These are phyloP conservation scores for Ailurus styani DNA, from an alignment of 2,113 vertebrate species.

Conservation along the genomic window DNA sequence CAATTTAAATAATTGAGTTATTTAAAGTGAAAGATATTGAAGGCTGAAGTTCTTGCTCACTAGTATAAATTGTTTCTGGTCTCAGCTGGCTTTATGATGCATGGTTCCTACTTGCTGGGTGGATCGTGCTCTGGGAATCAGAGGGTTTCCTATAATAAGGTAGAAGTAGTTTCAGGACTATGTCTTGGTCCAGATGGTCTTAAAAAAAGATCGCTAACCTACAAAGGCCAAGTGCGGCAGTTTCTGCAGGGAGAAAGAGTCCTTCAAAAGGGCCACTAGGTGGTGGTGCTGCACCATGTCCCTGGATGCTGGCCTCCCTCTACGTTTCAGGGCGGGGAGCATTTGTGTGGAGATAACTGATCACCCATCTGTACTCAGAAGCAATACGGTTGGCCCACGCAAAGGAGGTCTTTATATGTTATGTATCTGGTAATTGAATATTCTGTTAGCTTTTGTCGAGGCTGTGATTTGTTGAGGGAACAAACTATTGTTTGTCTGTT, in stretches of 20 bases:
- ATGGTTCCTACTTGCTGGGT: neutral
- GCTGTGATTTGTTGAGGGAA: neutral
- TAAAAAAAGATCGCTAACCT: neutral
- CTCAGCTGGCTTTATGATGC: neutral
- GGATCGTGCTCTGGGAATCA: neutral
- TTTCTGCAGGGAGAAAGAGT: neutral
- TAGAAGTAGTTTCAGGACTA: neutral
- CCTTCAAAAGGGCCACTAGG: neutral
- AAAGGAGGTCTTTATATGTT: neutral
- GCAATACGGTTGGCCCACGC: neutral
- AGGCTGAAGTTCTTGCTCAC: neutral
- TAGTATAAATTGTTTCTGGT: neutral
- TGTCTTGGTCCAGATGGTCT: neutral
- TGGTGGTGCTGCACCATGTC: neutral
- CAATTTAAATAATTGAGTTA: neutral
- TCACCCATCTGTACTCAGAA: neutral
- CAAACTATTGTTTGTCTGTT: neutral
- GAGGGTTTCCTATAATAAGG: neutral
- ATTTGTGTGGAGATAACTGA: neutral
- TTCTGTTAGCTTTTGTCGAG: constrained; percentile 6
- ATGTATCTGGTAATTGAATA: neutral
- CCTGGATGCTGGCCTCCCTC: rapidly evolving
- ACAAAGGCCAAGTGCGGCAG: neutral
- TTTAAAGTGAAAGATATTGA: constrained; percentile 14
- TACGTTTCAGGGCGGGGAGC: neutral